Conservation (phyloP, 2,888 invertebrate species). For the Sinotaia quadrata region DNA sequence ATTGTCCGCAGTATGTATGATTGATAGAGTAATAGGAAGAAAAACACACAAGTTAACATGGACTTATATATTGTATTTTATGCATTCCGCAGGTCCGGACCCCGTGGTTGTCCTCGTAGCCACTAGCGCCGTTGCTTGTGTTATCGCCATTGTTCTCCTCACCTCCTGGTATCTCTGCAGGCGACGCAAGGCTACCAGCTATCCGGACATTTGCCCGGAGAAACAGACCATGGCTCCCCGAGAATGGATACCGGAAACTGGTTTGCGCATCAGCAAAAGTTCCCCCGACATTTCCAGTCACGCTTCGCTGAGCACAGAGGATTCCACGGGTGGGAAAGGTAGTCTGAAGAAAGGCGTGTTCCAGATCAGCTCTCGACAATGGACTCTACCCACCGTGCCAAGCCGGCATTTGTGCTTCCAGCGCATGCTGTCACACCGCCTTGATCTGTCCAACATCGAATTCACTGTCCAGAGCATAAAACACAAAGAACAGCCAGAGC, state of each 20-base stretch:
- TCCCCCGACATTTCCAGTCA: slow-evolving; percentile 58
- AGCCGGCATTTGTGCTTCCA: slow-evolving; percentile 87
- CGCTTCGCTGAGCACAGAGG: slow-evolving; percentile 17
- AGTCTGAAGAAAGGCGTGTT: slow-evolving; percentile 45
- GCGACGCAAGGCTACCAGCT: slow-evolving; percentile 20
- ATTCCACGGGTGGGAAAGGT: slow-evolving; percentile 8
- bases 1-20: too few relatives aligned
- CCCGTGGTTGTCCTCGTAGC: slow-evolving; percentile 47
- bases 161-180: slow-evolving; percentile 51
- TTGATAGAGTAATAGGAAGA: too few relatives aligned
- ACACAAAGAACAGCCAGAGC: slow-evolving; percentile 73
- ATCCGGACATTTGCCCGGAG: slow-evolving; percentile 24
- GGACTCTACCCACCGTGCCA: slow-evolving; percentile 86
- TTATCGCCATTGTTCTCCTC: slow-evolving; percentile 46
- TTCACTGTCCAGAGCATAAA: slow-evolving; percentile 77
- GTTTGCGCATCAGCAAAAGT: slow-evolving; percentile 65
- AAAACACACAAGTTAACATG: too few relatives aligned
- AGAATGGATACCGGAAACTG: slow-evolving; percentile 5
- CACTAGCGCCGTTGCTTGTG: slow-evolving; percentile 40
- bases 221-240: slow-evolving; percentile 7
- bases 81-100: slow-evolving; percentile 45
- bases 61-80: background rate
- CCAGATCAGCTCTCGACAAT: slow-evolving; percentile 80
- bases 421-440: slow-evolving; percentile 84
- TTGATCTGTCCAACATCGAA: slow-evolving; percentile 84